phyloP scores from a whole-genome alignment of 2,113 vertebrate genomes.

The Hydrolagus affinis region DNA sequence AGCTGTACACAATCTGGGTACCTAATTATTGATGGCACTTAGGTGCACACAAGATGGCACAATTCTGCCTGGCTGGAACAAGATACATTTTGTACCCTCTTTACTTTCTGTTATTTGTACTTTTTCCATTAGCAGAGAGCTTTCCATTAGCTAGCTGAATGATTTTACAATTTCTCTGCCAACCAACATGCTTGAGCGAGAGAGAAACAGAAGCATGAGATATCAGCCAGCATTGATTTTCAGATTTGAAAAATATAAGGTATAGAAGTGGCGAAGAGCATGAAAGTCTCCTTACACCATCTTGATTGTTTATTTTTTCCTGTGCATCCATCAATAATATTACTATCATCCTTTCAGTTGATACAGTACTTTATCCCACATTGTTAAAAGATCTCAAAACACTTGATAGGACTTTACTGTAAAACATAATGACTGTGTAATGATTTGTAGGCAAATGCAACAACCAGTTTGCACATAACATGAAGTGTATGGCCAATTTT shows the following conservation, averaged over 20 bases:
- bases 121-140: neutral
- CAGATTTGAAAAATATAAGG: neutral
- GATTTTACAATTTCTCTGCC: neutral
- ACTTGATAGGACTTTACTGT: too few relatives aligned
- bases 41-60: neutral
- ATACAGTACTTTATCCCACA: too few relatives aligned
- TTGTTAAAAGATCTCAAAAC: too few relatives aligned
- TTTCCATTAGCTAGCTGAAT: neutral
- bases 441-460: too few relatives aligned
- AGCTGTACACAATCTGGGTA: neutral
- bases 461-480: too few relatives aligned
- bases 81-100: too few relatives aligned
- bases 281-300: neutral
- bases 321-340: too few relatives aligned
- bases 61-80: neutral
- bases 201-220: neutral
- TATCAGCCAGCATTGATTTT: neutral
- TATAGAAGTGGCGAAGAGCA: neutral
- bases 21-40: neutral
- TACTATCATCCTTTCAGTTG: too few relatives aligned
- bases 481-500: too few relatives aligned
- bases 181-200: neutral
- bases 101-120: neutral
- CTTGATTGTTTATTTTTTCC: neutral
- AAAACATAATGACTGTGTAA: too few relatives aligned